These are phyloP conservation scores for Kobus ellipsiprymnus DNA, from an alignment of 2,113 vertebrate genomes.

Conservation along the genomic window DNA sequence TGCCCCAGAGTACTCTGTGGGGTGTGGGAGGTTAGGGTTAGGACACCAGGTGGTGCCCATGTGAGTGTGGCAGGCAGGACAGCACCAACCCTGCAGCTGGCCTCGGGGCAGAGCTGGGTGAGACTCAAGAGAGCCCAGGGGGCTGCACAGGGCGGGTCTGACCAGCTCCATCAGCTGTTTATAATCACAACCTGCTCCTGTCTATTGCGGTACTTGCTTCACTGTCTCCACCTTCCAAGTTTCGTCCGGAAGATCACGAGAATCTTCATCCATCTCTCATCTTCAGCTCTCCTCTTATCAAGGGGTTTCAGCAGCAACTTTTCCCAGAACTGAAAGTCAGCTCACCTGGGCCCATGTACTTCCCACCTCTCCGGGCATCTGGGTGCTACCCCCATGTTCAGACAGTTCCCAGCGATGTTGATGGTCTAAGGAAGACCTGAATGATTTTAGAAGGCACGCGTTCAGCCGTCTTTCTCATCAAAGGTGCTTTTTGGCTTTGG, in stretches of 20 bases:
- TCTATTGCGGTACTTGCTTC: neutral
- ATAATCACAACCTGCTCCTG: neutral
- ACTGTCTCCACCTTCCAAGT: neutral
- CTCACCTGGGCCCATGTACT: neutral
- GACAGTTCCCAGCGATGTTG: neutral
- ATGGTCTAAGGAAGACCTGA: neutral
- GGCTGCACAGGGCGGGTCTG: rapidly evolving
- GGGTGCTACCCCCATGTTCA: rapidly evolving
- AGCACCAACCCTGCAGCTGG: neutral
- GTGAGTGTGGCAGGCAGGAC: neutral
- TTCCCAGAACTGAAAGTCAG: neutral
- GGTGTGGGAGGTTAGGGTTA: neutral
- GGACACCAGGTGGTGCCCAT: too few relatives aligned
- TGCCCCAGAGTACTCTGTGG: neutral
- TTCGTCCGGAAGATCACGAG: neutral
- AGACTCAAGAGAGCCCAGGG: too few relatives aligned
- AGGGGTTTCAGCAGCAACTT: neutral
- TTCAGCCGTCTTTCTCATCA: neutral
- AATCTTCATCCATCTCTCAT: neutral
- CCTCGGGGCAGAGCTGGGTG: neutral
- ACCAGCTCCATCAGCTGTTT: neutral
- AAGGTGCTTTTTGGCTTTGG: neutral
- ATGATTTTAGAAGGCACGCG: neutral
- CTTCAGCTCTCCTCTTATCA: neutral
- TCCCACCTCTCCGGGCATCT: neutral